Conservation (phyloP, 2,113 vertebrate genomes). For the Sturnus vulgaris region DNA sequence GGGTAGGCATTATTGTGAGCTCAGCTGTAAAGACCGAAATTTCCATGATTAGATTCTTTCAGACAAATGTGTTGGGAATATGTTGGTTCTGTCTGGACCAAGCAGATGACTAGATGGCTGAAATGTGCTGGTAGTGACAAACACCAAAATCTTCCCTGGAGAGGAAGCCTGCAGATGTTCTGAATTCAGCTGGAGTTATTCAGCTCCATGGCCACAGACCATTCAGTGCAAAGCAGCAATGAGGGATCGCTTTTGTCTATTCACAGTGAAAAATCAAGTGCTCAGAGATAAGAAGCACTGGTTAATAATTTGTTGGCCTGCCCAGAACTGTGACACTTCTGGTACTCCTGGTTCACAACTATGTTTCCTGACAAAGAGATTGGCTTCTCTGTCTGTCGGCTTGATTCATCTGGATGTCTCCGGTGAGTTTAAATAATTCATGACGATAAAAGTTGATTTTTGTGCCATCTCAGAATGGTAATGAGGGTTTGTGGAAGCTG, state of each 20-base stretch:
- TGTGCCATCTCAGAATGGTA: neutral
- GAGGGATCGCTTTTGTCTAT: neutral
- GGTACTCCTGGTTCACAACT: neutral
- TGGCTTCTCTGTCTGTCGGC: neutral
- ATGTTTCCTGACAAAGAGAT: slow-evolving; percentile 26
- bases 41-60: neutral
- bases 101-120: neutral
- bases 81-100: neutral
- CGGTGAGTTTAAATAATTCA: slow-evolving; percentile 37
- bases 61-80: neutral
- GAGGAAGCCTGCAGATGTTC: neutral
- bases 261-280: neutral
- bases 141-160: neutral
- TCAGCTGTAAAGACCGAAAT: neutral
- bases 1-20: neutral
- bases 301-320: slow-evolving; percentile 35
- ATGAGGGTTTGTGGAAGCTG: slow-evolving; percentile 22
- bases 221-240: neutral
- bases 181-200: neutral
- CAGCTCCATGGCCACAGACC: neutral
- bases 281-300: neutral
- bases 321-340: neutral
- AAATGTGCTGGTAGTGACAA: neutral
- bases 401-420: slow-evolving; percentile 42
- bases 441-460: slow-evolving; percentile 16